Evolutionary conservation across 2,888 invertebrate genomes (phyloP).

Genomic region (Carterocephalus palaemon): DNA sequence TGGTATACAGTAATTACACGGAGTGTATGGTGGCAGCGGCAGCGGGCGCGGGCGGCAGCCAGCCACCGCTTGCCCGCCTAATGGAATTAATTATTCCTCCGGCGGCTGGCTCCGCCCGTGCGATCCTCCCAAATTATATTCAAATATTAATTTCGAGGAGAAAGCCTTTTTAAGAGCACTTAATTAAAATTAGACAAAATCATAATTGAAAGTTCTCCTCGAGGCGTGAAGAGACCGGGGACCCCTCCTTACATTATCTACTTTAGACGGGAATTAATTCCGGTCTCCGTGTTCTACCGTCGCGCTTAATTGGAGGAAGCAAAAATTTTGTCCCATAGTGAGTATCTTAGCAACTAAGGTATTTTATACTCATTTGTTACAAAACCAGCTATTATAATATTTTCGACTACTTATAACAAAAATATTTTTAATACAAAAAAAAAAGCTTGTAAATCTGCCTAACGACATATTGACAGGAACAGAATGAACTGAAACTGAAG

Average conservation of each 20-base stretch:
- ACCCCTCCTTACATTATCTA: constrained; percentile 72
- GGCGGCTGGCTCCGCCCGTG: constrained; percentile 76
- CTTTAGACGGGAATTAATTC: constrained; percentile 74
- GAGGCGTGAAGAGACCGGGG: constrained; percentile 73
- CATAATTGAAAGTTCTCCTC: constrained; percentile 79
- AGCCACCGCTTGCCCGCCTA: constrained; percentile 67
- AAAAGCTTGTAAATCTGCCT: no score
- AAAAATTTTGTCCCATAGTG: constrained; percentile 51
- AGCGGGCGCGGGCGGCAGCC: constrained; percentile 34
- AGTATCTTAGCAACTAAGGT: neutral
- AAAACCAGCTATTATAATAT: no score
- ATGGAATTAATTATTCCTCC: constrained; percentile 77
- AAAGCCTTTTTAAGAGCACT: constrained; percentile 78
- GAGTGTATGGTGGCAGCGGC: constrained; percentile 21
- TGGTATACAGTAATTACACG: constrained; percentile 22
- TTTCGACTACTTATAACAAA: no score
- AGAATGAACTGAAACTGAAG: no score
- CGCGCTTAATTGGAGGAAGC: constrained; percentile 63
- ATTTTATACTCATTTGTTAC: no score
- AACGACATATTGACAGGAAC: no score
- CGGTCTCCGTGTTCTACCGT: constrained; percentile 53
- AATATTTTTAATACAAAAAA: no score
- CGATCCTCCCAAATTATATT: constrained; percentile 78
- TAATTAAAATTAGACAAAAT: constrained; percentile 80
- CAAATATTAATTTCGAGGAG: constrained; percentile 79